Conservation (phyloP, 2,113 vertebrate species). For the Cyphomyrus plagiostoma region DNA sequence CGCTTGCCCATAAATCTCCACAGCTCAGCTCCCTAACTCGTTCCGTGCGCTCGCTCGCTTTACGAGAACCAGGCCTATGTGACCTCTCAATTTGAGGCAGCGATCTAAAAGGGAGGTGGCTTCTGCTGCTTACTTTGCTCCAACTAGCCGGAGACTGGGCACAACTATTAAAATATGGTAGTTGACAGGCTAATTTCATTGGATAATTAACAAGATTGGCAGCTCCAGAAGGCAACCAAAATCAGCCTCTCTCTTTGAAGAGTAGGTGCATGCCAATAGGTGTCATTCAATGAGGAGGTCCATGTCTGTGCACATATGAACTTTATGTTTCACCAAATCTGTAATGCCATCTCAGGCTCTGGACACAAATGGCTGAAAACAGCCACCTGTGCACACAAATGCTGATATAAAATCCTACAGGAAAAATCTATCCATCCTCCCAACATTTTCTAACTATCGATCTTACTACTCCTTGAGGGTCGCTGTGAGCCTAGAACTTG, state of each 20-base stretch:
- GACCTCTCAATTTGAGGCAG: conserved; percentile 56
- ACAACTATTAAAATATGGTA: conserved; percentile 55
- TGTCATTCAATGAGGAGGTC: neutral
- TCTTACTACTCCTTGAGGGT: neutral
- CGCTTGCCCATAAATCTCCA: conserved; percentile 60
- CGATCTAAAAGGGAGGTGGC: conserved; percentile 35
- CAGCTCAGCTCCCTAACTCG: conserved; percentile 46
- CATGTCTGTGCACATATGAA: neutral
- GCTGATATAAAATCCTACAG: neutral
- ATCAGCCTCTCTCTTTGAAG: neutral
- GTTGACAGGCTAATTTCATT: conserved; percentile 52
- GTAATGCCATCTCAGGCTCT: neutral
- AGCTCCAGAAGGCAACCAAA: conserved; percentile 50
- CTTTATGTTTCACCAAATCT: neutral
- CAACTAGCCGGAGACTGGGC: neutral
- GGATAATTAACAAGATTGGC: conserved; percentile 65
- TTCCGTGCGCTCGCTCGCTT: conserved; percentile 55
- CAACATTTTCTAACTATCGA: neutral
- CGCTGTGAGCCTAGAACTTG: neutral
- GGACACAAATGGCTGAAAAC: neutral
- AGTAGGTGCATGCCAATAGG: neutral
- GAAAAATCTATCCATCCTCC: neutral
- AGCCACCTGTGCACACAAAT: neutral
- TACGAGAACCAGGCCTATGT: conserved; percentile 61
- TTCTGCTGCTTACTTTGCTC: neutral